Conservation (phyloP, 2,888 invertebrate species). For the Congeria kusceri region DNA sequence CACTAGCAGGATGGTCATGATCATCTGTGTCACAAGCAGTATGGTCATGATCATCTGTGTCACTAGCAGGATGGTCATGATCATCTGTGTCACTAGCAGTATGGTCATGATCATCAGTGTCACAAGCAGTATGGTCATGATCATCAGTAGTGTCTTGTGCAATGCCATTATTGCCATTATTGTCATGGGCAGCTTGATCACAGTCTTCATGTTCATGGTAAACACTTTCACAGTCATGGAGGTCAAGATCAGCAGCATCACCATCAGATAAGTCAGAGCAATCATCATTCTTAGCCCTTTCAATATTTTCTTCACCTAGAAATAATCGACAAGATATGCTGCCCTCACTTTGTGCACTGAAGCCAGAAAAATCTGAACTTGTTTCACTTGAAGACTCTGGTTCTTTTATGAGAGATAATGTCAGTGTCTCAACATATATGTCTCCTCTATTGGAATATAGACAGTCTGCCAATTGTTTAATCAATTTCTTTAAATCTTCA, state of each 20-base stretch:
- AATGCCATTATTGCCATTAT: no score
- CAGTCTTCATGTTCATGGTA: no score
- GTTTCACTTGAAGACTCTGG: constrained; percentile 4
- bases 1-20: no score
- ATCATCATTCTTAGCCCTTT: constrained; percentile 7
- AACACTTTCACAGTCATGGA: no score
- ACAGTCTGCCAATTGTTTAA: constrained; percentile 6
- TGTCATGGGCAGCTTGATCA: no score
- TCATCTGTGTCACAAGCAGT: no score
- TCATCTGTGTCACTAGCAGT: no score
- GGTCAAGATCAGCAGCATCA: background rate
- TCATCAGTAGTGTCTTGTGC: no score
- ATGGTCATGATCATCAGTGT: no score
- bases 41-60: no score
- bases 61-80: no score
- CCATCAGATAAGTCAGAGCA: background rate
- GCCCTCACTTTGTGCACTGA: constrained; percentile 15
- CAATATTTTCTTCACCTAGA: constrained; percentile 9
- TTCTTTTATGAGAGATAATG: background rate
- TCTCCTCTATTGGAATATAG: constrained; percentile 1
- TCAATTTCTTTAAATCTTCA: constrained; percentile 6
- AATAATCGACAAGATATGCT: constrained; percentile 13
- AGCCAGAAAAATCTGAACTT: constrained; percentile 11
- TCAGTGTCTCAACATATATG: constrained; percentile 2
- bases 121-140: no score